Evolutionary conservation across 1,140 invertebrate genomes (phyloP), one percentile per base, ranked within the genome.

Genomic region (Eubasilissa regina): DNA sequence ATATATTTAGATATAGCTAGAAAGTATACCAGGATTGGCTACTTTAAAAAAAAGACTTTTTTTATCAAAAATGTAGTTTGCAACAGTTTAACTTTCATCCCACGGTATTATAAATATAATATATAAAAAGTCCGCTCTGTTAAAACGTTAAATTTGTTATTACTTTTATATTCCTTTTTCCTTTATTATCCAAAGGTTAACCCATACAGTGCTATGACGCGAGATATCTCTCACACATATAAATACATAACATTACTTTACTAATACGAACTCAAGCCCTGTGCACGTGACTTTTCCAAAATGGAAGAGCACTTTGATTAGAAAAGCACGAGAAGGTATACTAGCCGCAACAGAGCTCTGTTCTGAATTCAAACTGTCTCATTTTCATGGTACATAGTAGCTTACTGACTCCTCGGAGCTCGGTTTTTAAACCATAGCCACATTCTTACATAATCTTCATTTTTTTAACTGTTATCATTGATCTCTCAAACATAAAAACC

Each of bases 351-450:
- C 55, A 13, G 58, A 60, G 25, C 15, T 58, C 56, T 21, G 55
- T 58, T 44, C 55, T 75, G 74, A 75, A 75, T 75, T 58, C 44
- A 75, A 75, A 75, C 53, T 75, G 74, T 62, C 55, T 62, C 53
- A 60, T 75, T 75, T 75, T 62, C 74, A 75, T 3, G 25, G 25
- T 75, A 75, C 19, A 62, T 66, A 66, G 62, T 66, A 44, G 44
- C 62, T 45, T 43, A 66, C 62, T 44, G n/a, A n/a, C 62, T 44
- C 17, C 8, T 17, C 43, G 62, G 43, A 3, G 35, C 1, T 35
- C 35, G 10, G 62, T 66, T 66, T 66, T 45, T 44, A 8, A 66
- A 66, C 3, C 17, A 13, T 51, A 51, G 48, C 48, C 9, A 4
- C 9, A 51, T 8, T 51, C 25, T 1, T 35, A 35, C 6, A 35